Evolutionary conservation across 2,113 vertebrate species (phyloP).

Genomic region (Rafetus swinhoei): DNA sequence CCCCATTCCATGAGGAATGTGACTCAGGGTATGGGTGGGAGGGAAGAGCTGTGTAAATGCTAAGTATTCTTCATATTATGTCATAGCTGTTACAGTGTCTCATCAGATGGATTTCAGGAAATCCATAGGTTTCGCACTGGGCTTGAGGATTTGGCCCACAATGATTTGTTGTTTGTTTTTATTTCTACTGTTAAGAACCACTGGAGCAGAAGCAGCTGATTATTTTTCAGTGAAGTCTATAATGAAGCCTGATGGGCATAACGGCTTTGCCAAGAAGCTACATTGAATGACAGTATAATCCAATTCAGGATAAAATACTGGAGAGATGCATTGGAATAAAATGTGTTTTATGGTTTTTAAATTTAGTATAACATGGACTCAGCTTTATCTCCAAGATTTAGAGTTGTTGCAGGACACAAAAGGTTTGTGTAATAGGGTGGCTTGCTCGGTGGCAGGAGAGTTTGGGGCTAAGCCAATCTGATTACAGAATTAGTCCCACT

Average conservation of each 20-base stretch:
- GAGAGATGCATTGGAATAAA: conserved; percentile 1
- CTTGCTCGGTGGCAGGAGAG: neutral
- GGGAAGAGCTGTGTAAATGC: neutral
- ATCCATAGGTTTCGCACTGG: neutral
- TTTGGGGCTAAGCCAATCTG: neutral
- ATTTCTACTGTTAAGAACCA: conserved; percentile 3
- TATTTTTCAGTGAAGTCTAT: conserved; percentile 32
- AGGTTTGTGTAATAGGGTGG: neutral
- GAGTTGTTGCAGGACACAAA: neutral
- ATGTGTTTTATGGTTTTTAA: conserved; percentile 56
- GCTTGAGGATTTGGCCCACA: neutral
- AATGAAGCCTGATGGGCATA: conserved; percentile 2
- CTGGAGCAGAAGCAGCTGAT: conserved; percentile 3
- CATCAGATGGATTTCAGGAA: conserved; percentile 3
- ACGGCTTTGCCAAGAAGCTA: conserved; percentile 24
- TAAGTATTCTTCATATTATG: neutral
- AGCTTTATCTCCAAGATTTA: conserved; percentile 18
- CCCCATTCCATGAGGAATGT: neutral
- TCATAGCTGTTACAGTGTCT: neutral
- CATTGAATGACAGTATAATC: conserved; percentile 18
- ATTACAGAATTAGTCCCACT: neutral
- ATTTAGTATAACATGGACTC: conserved; percentile 25
- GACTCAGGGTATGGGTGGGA: rapidly evolving
- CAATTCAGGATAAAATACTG: conserved; percentile 23
- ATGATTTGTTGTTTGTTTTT: conserved; percentile 43